Base-by-base conservation (phyloP, 2,888 invertebrate species). In the Apotomis capreana region DNA sequence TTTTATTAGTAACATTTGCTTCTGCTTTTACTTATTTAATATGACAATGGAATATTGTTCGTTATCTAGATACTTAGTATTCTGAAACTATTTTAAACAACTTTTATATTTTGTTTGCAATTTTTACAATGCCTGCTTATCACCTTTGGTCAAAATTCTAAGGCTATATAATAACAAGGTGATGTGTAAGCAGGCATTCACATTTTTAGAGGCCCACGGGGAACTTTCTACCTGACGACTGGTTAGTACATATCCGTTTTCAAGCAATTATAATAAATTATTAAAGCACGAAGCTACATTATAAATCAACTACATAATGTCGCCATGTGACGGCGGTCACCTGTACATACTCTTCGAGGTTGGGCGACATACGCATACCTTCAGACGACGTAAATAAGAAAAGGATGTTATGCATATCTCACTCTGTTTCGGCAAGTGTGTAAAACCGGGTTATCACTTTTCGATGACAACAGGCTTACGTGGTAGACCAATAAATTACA, bases 11-110 rank as follows among this genome's bases (percentile, higher is more conserved):
- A 89, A 91, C 90, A 90, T 91, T 91, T 89, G 88, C 87, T 88
- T 91, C 88, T 89, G 91, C 89, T 88, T 90, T 92, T 87, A 90
- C 90, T 92, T 93, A 92, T 89, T 71, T 91, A 86, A 91, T 92
- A 93, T 92, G 92, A 92, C 92, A 92, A 92, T 93, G 93, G 93
- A 93, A 93, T 93, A 93, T 91, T 92, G 90, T 90, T 92, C 88
- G 89, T 89, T 89, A 91, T 89, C 90, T 92, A 92, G 89, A 91
- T 91, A 90, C 89, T 88, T 88, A 91, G 90, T 89, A 88, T 89
- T 89, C 91, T 90, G 91, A 85, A 81, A 89, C 88, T 89, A 91
- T 87, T 90, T 92, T 93, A 93, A 92, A 93, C 93, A 93, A 93
- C 93, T 93, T 93, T 93, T 93, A 93, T 93, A 92, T 92, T 92